A percentile compares a stretch with the other conserved stretches of the same genome.
phyloP scores from a whole-genome alignment of 2,797 vertebrate species.

The Buceros bicornis region DNA sequence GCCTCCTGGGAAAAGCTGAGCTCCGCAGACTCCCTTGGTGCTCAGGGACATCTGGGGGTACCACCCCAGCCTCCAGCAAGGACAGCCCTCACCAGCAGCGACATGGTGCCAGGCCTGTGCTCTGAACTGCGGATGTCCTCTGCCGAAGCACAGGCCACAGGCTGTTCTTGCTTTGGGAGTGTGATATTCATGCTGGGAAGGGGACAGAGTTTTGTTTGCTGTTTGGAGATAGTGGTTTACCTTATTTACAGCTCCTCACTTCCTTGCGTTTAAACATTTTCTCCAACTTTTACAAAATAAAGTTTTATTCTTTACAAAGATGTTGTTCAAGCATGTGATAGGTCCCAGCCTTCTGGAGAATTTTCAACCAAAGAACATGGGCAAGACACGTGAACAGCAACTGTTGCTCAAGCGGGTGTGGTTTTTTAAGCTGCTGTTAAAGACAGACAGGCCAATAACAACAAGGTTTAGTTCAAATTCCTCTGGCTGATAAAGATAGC shows the following conservation, averaged over 20 bases:
- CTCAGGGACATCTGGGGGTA: background rate
- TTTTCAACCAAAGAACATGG: background rate
- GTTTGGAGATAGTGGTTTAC: background rate
- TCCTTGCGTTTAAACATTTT: background rate
- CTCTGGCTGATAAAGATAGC: background rate
- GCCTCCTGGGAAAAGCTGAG: background rate
- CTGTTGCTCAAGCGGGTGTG: background rate
- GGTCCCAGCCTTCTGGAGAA: background rate
- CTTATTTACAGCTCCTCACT: background rate
- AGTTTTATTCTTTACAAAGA: background rate
- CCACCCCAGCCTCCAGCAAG: background rate
- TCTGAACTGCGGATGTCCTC: background rate
- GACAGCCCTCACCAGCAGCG: background rate
- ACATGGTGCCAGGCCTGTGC: background rate
- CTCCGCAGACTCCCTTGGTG: background rate
- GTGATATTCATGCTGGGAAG: fast-evolving
- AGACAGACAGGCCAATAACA: background rate
- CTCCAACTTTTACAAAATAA: conserved; percentile 31
- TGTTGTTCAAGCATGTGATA: background rate
- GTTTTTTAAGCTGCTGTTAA: background rate
- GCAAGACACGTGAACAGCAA: background rate
- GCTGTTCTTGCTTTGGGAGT: background rate
- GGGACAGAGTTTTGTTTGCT: background rate
- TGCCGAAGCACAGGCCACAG: background rate
- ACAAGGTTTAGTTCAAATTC: background rate